phyloP scores from a whole-genome alignment of 2,888 invertebrate genomes.

The Altica lythri region DNA sequence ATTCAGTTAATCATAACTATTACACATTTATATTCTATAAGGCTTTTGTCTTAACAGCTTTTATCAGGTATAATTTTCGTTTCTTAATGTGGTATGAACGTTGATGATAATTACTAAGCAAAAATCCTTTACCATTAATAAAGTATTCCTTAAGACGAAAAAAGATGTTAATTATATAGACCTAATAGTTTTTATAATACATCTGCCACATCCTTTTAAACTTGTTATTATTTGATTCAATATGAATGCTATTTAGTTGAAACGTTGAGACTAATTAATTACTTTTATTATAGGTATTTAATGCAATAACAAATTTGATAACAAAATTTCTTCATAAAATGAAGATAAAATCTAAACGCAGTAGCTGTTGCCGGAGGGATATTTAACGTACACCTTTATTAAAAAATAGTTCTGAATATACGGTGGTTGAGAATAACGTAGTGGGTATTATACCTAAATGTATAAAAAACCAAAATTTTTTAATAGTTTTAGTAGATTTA shows the following conservation, averaged over 20 bases:
- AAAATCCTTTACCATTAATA: slow-evolving; percentile 23
- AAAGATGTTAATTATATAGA: slow-evolving; percentile 30
- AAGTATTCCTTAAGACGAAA: slow-evolving; percentile 23
- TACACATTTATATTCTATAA: slow-evolving; percentile 30
- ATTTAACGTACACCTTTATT: no score
- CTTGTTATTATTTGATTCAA: slow-evolving; percentile 23
- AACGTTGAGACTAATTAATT: slow-evolving; percentile 11
- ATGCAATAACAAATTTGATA: slow-evolving; percentile 15
- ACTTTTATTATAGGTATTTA: slow-evolving; percentile 8
- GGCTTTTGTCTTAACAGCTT: slow-evolving; percentile 26
- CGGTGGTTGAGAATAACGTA: no score
- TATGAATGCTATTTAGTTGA: slow-evolving; percentile 6
- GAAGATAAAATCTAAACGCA: no score
- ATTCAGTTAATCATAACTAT: slow-evolving; percentile 31
- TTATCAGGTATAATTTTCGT: slow-evolving; percentile 28
- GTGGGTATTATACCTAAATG: no score
- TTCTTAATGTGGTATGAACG: slow-evolving; percentile 25
- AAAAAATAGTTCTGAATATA: no score
- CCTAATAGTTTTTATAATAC: slow-evolving; percentile 23
- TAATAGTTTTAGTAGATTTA: no score
- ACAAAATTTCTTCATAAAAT: slow-evolving; percentile 2
- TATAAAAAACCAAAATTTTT: no score
- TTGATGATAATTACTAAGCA: slow-evolving; percentile 26
- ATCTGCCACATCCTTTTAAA: slow-evolving; percentile 30
- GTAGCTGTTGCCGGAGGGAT: no score